These are phyloP conservation scores for Hippopotamyrus pictus DNA, from an alignment of 2,797 vertebrate species.

Conservation along the genomic window DNA sequence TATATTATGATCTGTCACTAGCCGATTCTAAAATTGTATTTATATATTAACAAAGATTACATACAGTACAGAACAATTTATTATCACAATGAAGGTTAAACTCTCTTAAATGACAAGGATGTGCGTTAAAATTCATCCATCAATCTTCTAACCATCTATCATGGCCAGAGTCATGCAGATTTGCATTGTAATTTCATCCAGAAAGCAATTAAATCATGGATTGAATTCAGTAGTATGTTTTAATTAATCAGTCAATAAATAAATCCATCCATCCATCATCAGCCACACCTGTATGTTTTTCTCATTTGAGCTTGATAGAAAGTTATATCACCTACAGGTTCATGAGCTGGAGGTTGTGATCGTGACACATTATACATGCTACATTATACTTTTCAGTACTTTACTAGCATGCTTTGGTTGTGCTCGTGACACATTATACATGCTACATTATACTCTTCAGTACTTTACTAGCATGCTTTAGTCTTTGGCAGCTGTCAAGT, in stretches of 20 bases:
- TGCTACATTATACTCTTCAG: not conserved
- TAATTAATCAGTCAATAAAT: not conserved
- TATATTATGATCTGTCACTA: constrained; percentile 8
- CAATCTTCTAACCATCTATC: not conserved
- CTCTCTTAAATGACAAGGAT: not conserved
- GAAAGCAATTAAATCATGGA: not conserved
- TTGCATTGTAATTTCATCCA: not conserved
- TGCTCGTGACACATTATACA: no score
- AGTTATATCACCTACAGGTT: not conserved
- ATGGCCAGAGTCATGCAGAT: not conserved
- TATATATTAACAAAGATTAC: not conserved
- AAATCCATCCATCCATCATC: not conserved
- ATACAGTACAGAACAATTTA: not conserved
- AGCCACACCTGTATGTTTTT: not conserved
- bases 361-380: not conserved
- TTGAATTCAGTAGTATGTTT: not conserved
- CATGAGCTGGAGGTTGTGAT: no score
- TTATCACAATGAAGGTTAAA: not conserved
- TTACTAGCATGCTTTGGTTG: not conserved
- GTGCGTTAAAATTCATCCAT: not conserved
- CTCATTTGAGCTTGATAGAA: not conserved
- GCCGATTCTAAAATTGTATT: constrained; percentile 13
- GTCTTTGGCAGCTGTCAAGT: not conserved
- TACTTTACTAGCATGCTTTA: not conserved
- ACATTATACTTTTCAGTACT: not conserved